These are phyloP conservation scores for Peromyscus eremicus DNA, from an alignment of 2,797 vertebrate genomes.

Conservation along the genomic window DNA sequence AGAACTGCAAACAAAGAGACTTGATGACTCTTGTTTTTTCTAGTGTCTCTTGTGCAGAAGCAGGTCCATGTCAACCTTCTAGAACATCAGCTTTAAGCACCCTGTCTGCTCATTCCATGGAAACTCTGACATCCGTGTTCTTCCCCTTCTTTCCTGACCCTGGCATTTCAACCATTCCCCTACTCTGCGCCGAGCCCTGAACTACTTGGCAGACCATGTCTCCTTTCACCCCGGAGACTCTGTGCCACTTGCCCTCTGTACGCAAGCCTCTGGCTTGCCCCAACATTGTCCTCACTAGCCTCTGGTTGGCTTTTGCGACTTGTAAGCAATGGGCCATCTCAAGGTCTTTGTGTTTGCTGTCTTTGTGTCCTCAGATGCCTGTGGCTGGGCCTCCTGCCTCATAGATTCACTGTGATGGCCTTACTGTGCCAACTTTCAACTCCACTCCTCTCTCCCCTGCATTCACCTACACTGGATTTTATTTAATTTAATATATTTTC, in stretches of 20 bases:
- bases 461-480: background rate
- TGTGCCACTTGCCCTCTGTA: background rate
- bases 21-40: background rate
- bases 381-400: background rate
- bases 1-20: background rate
- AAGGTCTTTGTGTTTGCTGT: background rate
- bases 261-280: background rate
- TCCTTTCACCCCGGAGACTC: background rate
- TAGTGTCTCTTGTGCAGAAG: background rate
- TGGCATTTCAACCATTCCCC: rapidly evolving
- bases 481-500: background rate
- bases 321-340: too few species aligned
- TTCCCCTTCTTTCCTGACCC: too few species aligned
- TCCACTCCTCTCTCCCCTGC: background rate
- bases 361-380: background rate
- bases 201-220: background rate
- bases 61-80: rapidly evolving
- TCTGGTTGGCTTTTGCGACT: background rate
- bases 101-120: rapidly evolving
- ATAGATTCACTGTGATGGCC: too few species aligned
- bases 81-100: too few species aligned
- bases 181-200: rapidly evolving
- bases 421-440: background rate
- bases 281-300: background rate
- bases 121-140: background rate